These are phyloP conservation scores for Leptarthrus brevirostris DNA, from an alignment of 2,888 invertebrate species.

Conservation along the genomic window DNA sequence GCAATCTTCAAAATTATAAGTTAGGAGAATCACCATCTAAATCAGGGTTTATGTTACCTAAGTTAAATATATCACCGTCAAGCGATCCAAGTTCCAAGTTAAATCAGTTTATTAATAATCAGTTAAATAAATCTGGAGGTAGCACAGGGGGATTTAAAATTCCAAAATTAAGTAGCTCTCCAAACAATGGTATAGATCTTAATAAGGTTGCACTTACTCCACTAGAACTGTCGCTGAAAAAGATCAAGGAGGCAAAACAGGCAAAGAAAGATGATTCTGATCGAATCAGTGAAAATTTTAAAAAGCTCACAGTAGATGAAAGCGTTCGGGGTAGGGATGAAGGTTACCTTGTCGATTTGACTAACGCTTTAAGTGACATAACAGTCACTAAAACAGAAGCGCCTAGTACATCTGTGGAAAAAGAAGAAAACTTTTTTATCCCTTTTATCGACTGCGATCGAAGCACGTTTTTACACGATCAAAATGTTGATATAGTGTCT, in stretches of 20 bases:
- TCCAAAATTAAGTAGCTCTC: constrained; percentile 45
- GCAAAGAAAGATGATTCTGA: constrained; percentile 1
- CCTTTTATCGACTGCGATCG: constrained; percentile 65
- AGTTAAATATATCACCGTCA: constrained; percentile 15
- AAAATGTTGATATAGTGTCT: background rate
- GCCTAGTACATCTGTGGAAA: background rate
- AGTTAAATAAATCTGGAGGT: background rate
- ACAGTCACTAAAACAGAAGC: constrained; percentile 54
- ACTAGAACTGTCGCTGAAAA: constrained; percentile 51
- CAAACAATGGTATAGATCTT: background rate
- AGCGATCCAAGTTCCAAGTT: constrained; percentile 10
- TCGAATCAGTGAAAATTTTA: background rate
- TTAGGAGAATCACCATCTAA: background rate
- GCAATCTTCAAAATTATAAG: constrained; percentile 43
- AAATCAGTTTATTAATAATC: constrained; percentile 26
- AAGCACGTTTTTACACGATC: background rate
- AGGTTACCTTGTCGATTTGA: constrained; percentile 66
- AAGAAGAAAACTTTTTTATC: constrained; percentile 59
- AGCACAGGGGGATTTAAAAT: background rate
- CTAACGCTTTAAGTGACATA: constrained; percentile 63
- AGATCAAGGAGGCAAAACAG: constrained; percentile 52
- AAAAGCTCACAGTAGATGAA: background rate
- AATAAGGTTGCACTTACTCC: constrained; percentile 56
- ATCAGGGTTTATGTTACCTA: constrained; percentile 47
- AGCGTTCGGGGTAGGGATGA: background rate